phyloP scores from a whole-genome alignment of 1,140 invertebrate species.

The Sitobion miscanthi region DNA sequence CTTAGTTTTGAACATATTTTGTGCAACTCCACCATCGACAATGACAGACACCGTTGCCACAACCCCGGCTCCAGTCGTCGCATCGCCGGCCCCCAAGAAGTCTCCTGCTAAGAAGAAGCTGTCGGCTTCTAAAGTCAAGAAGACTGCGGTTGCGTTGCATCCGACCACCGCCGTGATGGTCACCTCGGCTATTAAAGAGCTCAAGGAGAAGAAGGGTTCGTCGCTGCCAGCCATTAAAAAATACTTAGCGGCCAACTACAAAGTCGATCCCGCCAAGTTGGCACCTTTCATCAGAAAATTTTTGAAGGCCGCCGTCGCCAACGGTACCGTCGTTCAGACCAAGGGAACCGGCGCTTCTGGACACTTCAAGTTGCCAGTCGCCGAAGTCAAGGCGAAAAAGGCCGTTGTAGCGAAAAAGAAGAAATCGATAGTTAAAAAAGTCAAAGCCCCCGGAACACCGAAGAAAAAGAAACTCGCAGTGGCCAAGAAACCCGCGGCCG shows the following conservation, averaged over 20 bases:
- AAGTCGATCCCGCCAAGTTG: constrained; percentile 61
- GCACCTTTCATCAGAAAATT: not conserved
- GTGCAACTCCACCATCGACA: too few species aligned
- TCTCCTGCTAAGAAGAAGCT: constrained; percentile 48
- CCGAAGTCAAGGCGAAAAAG: not conserved
- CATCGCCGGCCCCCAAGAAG: not conserved
- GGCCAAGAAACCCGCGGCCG: not conserved
- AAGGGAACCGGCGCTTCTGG: not conserved
- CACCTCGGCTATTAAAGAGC: constrained; percentile 64
- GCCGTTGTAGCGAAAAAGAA: not conserved
- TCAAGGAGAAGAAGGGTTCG: constrained; percentile 67
- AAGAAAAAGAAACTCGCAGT: not conserved
- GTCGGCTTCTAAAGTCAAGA: constrained; percentile 58
- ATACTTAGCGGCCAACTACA: constrained; percentile 65
- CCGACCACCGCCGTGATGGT: constrained; percentile 63
- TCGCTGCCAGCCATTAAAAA: constrained; percentile 68
- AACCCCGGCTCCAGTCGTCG: too few species aligned
- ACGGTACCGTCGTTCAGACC: not conserved
- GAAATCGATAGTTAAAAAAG: not conserved
- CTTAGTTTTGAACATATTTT: too few species aligned
- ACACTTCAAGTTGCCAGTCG: not conserved
- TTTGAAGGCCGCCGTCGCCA: not conserved
- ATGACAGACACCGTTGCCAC: too few species aligned
- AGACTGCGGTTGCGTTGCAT: constrained; percentile 59
- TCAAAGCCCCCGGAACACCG: too few species aligned